Conservation (phyloP, 2,888 invertebrate species). For the Drosophila recens region DNA sequence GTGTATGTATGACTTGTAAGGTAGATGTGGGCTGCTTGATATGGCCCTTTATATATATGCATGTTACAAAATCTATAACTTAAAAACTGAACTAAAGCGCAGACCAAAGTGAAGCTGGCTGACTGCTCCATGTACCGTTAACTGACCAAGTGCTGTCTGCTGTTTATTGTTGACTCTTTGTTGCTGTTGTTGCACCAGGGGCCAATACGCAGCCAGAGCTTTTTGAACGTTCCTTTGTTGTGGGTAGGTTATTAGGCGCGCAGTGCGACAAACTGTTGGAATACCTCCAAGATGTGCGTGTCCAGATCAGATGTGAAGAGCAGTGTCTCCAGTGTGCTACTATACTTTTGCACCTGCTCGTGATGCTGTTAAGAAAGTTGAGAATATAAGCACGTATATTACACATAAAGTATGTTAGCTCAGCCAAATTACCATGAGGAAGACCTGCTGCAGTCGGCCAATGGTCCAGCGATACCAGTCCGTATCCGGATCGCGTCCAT, state of each 20-base stretch:
- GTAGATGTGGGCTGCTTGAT: background rate
- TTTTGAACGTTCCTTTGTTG: background rate
- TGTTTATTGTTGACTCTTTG: background rate
- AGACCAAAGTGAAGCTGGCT: background rate
- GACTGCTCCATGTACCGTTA: background rate
- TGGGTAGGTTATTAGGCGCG: conserved; percentile 74
- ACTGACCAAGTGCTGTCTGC: background rate
- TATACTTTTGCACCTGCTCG: conserved; percentile 98
- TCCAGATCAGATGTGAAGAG: conserved; percentile 98
- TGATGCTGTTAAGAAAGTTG: conserved; percentile 92
- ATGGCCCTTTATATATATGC: conserved; percentile 1
- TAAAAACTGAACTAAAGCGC: conserved; percentile 25
- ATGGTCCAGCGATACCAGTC: conserved; percentile 98
- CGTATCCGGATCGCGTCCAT: conserved; percentile 96
- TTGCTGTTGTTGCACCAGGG: background rate
- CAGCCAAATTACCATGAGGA: conserved; percentile 90
- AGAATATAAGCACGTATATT: background rate
- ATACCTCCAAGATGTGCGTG: conserved; percentile 97
- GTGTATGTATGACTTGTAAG: conserved; percentile 1
- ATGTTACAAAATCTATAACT: conserved; percentile 17
- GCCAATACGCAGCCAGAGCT: too few relatives aligned
- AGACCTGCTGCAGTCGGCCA: conserved; percentile 97
- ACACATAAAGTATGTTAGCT: background rate
- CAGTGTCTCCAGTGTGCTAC: conserved; percentile 96
- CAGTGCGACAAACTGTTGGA: conserved; percentile 98